These are phyloP conservation scores for Halichondria panicea DNA, from an alignment of 37 sponge, comb jelly and placozoan genomes.

Conservation along the genomic window DNA sequence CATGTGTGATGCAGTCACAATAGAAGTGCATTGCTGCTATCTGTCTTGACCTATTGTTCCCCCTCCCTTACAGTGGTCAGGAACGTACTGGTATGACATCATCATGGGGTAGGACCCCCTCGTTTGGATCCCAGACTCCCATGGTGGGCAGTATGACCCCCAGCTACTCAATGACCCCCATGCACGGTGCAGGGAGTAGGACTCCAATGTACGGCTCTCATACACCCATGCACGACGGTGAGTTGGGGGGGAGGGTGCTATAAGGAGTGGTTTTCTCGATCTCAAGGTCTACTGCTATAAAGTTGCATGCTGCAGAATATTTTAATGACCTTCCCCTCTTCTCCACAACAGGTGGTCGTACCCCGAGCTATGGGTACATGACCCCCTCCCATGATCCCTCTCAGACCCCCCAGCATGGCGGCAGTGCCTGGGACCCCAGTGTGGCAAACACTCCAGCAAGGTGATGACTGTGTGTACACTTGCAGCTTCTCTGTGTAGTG, in stretches of 20 bases:
- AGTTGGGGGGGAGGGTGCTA: not conserved
- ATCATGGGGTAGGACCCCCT: constrained; percentile 72
- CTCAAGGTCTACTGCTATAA: too few relatives aligned
- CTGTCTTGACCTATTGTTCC: too few relatives aligned
- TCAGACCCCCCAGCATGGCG: constrained; percentile 80
- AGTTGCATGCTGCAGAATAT: not conserved
- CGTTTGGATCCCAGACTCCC: constrained; percentile 88
- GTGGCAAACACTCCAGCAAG: constrained; percentile 67
- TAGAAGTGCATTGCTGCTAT: too few relatives aligned
- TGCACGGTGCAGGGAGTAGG: constrained; percentile 76
- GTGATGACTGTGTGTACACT: not conserved
- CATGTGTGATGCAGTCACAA: too few relatives aligned
- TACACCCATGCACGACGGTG: constrained; percentile 82
- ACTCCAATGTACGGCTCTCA: constrained; percentile 94
- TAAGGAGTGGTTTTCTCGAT: too few relatives aligned
- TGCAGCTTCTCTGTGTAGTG: not conserved
- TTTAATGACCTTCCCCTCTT: not conserved
- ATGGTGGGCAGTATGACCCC: constrained; percentile 86
- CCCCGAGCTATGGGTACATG: constrained; percentile 90
- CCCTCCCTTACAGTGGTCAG: constrained; percentile 56
- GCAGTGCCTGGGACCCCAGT: constrained; percentile 98
- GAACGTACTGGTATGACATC: constrained; percentile 58
- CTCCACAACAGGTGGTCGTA: constrained; percentile 65
- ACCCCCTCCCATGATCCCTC: constrained; percentile 96
- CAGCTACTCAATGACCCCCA: constrained; percentile 79